Base-by-base conservation (phyloP, 2,888 invertebrate genomes). In the Cremastobaeus sp. region DNA sequence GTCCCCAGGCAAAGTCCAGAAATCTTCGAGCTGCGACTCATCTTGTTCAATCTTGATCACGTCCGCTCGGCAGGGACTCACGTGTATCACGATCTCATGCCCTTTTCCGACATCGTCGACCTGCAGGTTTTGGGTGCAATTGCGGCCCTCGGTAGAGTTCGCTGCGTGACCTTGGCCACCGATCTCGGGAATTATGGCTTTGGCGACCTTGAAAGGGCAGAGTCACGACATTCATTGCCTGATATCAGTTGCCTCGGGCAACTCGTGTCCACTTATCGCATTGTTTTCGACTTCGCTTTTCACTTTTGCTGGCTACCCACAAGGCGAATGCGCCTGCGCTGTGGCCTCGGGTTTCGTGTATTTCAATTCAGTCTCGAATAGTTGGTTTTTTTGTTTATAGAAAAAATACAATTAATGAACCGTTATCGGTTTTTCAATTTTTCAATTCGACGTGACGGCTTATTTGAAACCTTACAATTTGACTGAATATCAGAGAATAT, bases 11-110 rank as follows among this genome's bases (percentile, higher is more conserved):
- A 86, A 81, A 39, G 86, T 86, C 85, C 86, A 85, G 77, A 86
- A 85, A 68, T 87, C 87, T 69, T 85, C 86, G 48, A 83, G 72
- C 25, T 78, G 75, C 50, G 83, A 84, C 78, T 86, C 86, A 77
- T 90, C 80, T 88, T 87, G 83, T 66, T 87, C 85, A 70, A 87
- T 85, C 55, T 81, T 81, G 28, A 87, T 52, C 50, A 87, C 83
- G 69, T 87, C 87, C 59, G 88, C 88, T 45, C 83, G 81, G 74
- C 88, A 88, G 0, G 89, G 89, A 9, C 89, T 90, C 54, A 91
- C 89, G 76, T 90, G 85, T 70, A 92, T 91, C 64, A 93, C 91
- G 79, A 93, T 88, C 80, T 91, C 84, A 34, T 79, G 78, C 14
- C 28, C 30, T 35, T 47, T 54, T 47, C 64, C 34, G 35, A 59